A percentile compares a stretch with the other conserved stretches of the same genome.
Evolutionary conservation across 2,797 vertebrate species (phyloP).

Genomic region (Merluccius polli): DNA sequence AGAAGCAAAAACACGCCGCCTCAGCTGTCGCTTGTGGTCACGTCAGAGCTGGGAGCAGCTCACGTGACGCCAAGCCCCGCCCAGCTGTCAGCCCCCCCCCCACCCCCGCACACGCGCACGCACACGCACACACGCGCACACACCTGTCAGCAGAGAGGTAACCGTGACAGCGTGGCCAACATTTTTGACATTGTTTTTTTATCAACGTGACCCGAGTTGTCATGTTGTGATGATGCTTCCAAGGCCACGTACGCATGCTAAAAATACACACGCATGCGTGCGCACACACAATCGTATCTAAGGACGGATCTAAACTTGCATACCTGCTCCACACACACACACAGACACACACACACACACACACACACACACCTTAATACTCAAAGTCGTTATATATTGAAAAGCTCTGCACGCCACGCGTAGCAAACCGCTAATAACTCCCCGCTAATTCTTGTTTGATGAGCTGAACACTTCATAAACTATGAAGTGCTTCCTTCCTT

Average conservation of each 20-base stretch:
- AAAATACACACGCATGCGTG: no score
- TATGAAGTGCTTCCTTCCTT: neutral
- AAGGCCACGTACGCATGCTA: no score
- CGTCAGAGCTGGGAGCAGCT: neutral
- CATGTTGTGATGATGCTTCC: neutral
- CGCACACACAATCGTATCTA: neutral
- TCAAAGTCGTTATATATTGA: neutral
- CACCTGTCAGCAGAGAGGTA: neutral
- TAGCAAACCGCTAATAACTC: neutral
- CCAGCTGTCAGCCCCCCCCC: neutral
- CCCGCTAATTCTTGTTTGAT: neutral
- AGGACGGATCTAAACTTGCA: neutral
- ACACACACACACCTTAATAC: neutral
- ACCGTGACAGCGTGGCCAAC: neutral
- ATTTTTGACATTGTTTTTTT: neutral
- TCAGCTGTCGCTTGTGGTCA: neutral
- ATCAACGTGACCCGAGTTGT: neutral
- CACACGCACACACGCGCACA: neutral
- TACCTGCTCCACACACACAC: neutral
- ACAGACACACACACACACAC: constrained; percentile 3
- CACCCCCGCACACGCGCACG: neutral
- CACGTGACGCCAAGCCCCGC: neutral
- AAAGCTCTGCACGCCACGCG: neutral
- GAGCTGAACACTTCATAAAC: constrained; percentile 39
- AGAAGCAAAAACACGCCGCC: neutral